Percentiles rank a stretch among this genome's conserved stretches.
Conservation (phyloP, 2,797 vertebrate species). For the Simalia tracyae region DNA sequence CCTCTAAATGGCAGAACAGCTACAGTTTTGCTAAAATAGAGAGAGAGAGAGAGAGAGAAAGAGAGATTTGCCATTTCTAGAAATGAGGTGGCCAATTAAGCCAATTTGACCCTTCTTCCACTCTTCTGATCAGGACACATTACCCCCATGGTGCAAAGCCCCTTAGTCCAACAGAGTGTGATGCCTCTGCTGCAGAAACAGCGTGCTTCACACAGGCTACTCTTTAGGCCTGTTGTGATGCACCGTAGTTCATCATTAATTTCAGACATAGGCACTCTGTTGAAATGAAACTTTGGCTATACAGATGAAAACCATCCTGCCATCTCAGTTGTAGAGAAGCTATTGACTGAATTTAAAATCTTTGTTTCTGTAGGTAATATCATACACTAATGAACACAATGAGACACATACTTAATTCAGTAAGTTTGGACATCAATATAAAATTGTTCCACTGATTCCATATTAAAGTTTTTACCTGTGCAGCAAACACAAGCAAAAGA, state of each 20-base stretch:
- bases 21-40: background rate
- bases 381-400: slow-evolving; percentile 50
- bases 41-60: background rate
- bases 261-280: background rate
- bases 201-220: background rate
- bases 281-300: background rate
- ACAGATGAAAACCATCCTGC: background rate
- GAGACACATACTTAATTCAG: background rate
- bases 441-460: background rate
- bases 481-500: slow-evolving; percentile 41
- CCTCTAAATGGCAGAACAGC: background rate
- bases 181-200: background rate
- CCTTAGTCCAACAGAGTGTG: background rate
- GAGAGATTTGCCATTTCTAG: background rate
- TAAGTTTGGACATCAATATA: background rate
- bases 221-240: background rate
- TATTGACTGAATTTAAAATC: slow-evolving; percentile 41
- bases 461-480: background rate
- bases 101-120: background rate
- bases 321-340: slow-evolving; percentile 9
- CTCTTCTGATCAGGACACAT: background rate
- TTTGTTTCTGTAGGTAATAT: slow-evolving; percentile 45
- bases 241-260: background rate
- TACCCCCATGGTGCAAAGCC: background rate
- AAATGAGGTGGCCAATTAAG: background rate